Conservation (phyloP, 2,888 invertebrate species). For the Pherbina coryleti region DNA sequence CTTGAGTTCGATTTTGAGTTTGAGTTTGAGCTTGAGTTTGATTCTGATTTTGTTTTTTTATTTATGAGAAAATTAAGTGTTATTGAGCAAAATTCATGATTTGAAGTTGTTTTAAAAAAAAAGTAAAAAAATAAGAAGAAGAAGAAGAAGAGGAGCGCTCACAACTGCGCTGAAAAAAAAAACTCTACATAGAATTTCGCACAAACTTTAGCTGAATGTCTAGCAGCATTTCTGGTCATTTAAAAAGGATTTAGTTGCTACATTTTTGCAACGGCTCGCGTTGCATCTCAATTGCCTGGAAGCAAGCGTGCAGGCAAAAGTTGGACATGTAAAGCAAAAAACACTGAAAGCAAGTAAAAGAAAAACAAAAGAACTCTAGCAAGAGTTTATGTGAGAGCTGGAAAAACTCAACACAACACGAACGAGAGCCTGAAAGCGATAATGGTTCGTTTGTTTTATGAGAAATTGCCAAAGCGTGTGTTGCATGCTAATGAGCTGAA, state of each 20-base stretch:
- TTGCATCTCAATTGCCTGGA: slow-evolving; percentile 34
- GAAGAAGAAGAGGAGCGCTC: no score
- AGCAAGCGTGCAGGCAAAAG: background rate
- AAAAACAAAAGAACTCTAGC: background rate
- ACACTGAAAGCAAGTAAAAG: background rate
- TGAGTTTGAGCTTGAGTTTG: no score
- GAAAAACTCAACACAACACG: slow-evolving; percentile 30
- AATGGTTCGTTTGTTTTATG: slow-evolving; percentile 69
- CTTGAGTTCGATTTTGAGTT: no score
- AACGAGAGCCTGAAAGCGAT: slow-evolving; percentile 50
- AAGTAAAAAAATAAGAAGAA: background rate
- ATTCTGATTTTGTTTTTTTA: no score
- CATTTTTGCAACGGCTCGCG: slow-evolving; percentile 23
- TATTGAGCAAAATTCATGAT: no score
- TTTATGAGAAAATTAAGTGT: no score
- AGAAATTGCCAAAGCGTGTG: slow-evolving; percentile 69
- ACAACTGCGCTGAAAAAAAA: background rate
- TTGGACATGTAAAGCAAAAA: background rate
- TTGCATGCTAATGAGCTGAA: slow-evolving; percentile 55
- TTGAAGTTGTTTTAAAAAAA: no score
- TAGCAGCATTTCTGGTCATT: slow-evolving; percentile 32
- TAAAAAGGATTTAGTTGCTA: slow-evolving; percentile 36
- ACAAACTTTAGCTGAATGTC: background rate
- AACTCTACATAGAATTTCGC: background rate
- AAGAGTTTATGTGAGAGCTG: background rate